Percentiles rank a stretch among this genome's conserved stretches.
These are phyloP conservation scores for Asobara japonica DNA, from an alignment of 1,140 invertebrate genomes.

Conservation along the genomic window DNA sequence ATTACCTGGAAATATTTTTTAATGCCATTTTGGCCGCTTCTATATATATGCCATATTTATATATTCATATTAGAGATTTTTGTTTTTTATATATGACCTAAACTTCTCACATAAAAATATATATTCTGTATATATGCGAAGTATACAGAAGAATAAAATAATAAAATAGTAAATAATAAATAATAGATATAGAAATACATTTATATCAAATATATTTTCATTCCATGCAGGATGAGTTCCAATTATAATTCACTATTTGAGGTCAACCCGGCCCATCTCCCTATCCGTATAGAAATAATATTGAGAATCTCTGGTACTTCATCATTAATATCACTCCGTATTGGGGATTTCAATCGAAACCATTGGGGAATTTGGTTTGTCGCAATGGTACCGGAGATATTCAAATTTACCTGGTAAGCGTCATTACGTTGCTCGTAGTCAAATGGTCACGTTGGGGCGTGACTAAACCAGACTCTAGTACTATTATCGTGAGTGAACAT, in stretches of 20 bases:
- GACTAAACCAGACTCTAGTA: neutral
- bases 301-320: neutral
- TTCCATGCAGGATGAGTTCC: too few relatives aligned
- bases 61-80: too few relatives aligned
- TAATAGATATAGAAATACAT: too few relatives aligned
- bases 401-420: constrained; percentile 11
- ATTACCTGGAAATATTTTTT: too few relatives aligned
- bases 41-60: too few relatives aligned
- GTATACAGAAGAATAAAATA: too few relatives aligned
- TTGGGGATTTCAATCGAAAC: neutral
- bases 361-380: constrained; percentile 8
- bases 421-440: constrained; percentile 8
- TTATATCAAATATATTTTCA: too few relatives aligned
- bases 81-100: too few relatives aligned
- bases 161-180: too few relatives aligned
- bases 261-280: neutral
- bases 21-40: too few relatives aligned
- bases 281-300: neutral
- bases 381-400: neutral
- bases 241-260: neutral
- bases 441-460: constrained; percentile 14
- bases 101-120: too few relatives aligned
- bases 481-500: constrained; percentile 4
- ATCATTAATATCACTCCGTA: neutral
- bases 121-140: too few relatives aligned